Conservation (phyloP, 2,888 invertebrate genomes). For the Muscina levida region DNA sequence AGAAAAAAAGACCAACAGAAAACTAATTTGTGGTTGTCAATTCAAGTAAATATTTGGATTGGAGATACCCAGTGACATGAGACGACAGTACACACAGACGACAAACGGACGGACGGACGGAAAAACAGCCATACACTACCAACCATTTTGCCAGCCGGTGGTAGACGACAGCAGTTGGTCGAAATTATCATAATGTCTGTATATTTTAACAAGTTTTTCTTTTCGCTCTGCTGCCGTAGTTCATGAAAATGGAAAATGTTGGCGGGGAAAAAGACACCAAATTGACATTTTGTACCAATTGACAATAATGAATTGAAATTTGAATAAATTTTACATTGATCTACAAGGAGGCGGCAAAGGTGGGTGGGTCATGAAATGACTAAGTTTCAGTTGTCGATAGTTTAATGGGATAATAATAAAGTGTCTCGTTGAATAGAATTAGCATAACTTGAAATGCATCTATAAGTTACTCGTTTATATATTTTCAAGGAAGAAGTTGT, state of each 20-base stretch:
- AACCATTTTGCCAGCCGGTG: too few species aligned
- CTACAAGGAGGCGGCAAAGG: slow-evolving; percentile 8
- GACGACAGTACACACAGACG: too few species aligned
- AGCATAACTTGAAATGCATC: too few species aligned
- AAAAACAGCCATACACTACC: too few species aligned
- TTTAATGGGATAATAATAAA: too few species aligned
- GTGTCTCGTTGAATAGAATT: too few species aligned
- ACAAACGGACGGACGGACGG: too few species aligned
- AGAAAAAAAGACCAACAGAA: slow-evolving; percentile 19
- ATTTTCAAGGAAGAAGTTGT: too few species aligned
- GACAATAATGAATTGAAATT: slow-evolving; percentile 45
- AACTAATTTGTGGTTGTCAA: slow-evolving; percentile 38
- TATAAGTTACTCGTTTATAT: too few species aligned
- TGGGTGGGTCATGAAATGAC: too few species aligned
- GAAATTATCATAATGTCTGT: slow-evolving; percentile 49
- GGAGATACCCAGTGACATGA: background rate
- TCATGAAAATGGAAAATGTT: background rate
- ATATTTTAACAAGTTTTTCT: slow-evolving; percentile 48
- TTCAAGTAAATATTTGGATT: slow-evolving; percentile 15
- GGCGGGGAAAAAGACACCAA: background rate
- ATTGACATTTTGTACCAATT: slow-evolving; percentile 56
- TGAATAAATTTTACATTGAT: slow-evolving; percentile 20
- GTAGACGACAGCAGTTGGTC: slow-evolving; percentile 3
- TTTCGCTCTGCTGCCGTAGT: background rate
- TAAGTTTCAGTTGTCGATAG: too few species aligned